Evolutionary conservation across 1,140 invertebrate genomes (phyloP).

Genomic region (Sitodiplosis mosellana): DNA sequence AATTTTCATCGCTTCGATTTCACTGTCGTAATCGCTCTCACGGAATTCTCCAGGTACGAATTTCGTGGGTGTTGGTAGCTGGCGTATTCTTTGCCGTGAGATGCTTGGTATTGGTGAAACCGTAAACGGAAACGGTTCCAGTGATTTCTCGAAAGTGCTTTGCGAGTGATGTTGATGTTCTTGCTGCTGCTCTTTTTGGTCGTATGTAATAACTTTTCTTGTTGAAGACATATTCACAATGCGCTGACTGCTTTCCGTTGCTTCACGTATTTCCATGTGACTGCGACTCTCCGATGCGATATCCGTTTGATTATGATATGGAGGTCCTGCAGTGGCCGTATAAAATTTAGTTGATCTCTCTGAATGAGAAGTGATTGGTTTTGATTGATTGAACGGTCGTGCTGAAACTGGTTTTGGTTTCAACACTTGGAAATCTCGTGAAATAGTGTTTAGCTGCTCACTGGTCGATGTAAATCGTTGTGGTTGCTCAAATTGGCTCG

Average conservation of each 20-base stretch:
- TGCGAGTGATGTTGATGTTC: constrained; percentile 11
- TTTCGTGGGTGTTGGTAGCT: constrained; percentile 38
- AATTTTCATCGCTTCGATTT: constrained; percentile 37
- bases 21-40: constrained; percentile 54
- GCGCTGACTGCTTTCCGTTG: constrained; percentile 39
- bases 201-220: constrained; percentile 44
- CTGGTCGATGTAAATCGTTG: too few relatives aligned
- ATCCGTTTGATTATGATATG: constrained; percentile 30
- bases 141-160: constrained; percentile 4
- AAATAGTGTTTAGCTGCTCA: constrained; percentile 10
- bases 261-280: constrained; percentile 45
- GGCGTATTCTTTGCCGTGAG: constrained; percentile 24
- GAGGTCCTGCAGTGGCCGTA: constrained; percentile 31
- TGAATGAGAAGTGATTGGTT: constrained; percentile 33
- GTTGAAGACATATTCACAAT: constrained; percentile 49
- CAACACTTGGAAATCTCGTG: constrained; percentile 17
- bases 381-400: constrained; percentile 32
- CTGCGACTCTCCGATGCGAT: constrained; percentile 45
- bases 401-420: constrained; percentile 30
- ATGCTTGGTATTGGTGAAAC: constrained; percentile 21
- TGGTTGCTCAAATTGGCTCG: constrained; percentile 34
- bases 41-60: constrained; percentile 45
- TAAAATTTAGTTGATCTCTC: constrained; percentile 28
- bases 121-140: constrained; percentile 30
- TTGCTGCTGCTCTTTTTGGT: constrained; percentile 23